A percentile compares a stretch with the other conserved stretches of the same genome.
Evolutionary conservation across 2,113 vertebrate species (phyloP).

Genomic region (Fulmarus glacialis): DNA sequence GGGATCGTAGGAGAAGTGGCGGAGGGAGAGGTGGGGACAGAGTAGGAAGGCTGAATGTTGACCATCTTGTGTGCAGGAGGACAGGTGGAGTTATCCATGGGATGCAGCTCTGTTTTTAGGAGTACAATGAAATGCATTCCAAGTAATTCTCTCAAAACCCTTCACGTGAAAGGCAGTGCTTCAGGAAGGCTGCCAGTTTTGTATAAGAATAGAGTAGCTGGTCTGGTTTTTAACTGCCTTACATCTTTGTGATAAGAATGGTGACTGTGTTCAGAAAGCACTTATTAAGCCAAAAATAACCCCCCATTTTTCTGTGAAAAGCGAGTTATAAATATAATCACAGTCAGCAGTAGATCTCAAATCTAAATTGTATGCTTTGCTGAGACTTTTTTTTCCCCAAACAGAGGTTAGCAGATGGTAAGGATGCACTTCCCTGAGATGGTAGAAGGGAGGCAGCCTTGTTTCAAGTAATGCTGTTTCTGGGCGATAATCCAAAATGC

Average conservation of each 20-base stretch:
- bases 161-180: background rate
- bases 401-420: conserved; percentile 54
- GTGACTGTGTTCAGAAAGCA: conserved; percentile 52
- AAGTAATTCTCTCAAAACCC: background rate
- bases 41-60: background rate
- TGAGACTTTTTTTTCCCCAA: conserved; percentile 5
- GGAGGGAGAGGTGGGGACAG: background rate
- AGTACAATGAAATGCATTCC: background rate
- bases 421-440: conserved; percentile 67
- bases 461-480: conserved; percentile 86
- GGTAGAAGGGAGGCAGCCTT: conserved; percentile 93
- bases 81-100: background rate
- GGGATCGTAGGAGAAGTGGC: accelerated
- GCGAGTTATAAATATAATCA: conserved; percentile 53
- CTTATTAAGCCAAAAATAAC: conserved; percentile 71
- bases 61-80: background rate
- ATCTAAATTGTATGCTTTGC: conserved; percentile 65
- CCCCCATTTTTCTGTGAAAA: conserved; percentile 67
- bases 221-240: conserved; percentile 65
- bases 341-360: conserved; percentile 58
- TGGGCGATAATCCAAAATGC: conserved; percentile 83
- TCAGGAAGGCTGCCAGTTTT: background rate
- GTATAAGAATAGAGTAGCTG: background rate
- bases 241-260: conserved; percentile 43
- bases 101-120: background rate